Base-by-base conservation (phyloP, 1,140 invertebrate species). In the Drosophila lini region DNA sequence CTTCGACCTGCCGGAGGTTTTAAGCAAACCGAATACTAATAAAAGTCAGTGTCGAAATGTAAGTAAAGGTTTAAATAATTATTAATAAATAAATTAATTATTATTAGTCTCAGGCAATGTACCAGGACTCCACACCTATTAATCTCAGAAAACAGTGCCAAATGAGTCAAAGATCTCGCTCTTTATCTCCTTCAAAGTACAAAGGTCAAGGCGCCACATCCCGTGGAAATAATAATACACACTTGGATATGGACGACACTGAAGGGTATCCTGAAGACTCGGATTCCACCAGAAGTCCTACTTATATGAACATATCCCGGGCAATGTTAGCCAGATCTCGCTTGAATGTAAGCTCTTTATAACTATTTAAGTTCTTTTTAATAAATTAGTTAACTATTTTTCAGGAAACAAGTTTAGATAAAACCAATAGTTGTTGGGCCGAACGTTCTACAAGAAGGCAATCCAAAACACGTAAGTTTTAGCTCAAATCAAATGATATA, bases 11-110 rank as follows among this genome's bases (percentile, higher is more conserved):
- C 69, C 63, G 1, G 9, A 47, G 7, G 2, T 9, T 7, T 1
- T 32, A 13, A 48, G 28, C 31, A 31, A 42, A 0, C 13, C 15
- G 9, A 62, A 7, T 32, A 10, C 31, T 13, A 2, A 9, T 16
- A 44, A 47, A 19, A 41, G 6, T 3, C 57, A 50, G 9, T 25
- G 36, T 19, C 48, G 2, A n/a, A 42, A 38, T 11, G 73, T 75
- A 40, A 75, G 59, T 71, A 13, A 15, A n/a, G 1, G 0, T 15
- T 8, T 0, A 10, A 22, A 22, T 36, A 5, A 22, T n/a, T 10
- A n/a, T 22, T 0, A 3, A 28, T 28, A 5, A 28, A 28, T 28
- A 6, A 28, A 28, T 28, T 28, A 15, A 22, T 36, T 3, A 15
- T n/a, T 0, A 3, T 4, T 36, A 41, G 34, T n/a, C 11, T 1